Conservation (phyloP, 2,797 vertebrate species). For the Pteropus rufus region DNA sequence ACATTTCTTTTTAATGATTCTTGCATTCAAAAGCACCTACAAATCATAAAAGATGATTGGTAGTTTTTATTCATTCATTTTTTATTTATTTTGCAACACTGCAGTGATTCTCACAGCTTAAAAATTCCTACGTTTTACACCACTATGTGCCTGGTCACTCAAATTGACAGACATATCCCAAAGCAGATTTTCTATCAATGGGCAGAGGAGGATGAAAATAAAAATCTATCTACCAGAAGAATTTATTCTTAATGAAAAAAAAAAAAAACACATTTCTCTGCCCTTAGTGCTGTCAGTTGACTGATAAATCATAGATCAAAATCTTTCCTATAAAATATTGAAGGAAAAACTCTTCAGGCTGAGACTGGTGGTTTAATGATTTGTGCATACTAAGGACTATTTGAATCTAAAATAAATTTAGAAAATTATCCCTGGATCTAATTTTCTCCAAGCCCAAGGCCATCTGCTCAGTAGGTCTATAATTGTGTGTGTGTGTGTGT, state of each 20-base stretch:
- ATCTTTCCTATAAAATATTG: slow-evolving; percentile 82
- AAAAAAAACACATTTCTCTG: not conserved
- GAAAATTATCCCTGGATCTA: slow-evolving; percentile 50
- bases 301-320: slow-evolving; percentile 85
- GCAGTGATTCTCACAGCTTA: slow-evolving; percentile 50
- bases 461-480: slow-evolving; percentile 55
- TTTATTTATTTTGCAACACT: slow-evolving; percentile 23
- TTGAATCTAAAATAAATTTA: slow-evolving; percentile 78
- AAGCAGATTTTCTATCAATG: slow-evolving; percentile 34
- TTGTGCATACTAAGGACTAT: slow-evolving; percentile 74
- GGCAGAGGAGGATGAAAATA: slow-evolving; percentile 58
- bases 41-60: slow-evolving; percentile 7
- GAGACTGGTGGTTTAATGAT: slow-evolving; percentile 74
- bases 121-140: slow-evolving; percentile 62
- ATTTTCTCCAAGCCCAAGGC: slow-evolving; percentile 68
- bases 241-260: slow-evolving; percentile 77
- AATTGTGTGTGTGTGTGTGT: not conserved
- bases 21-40: not conserved
- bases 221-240: slow-evolving; percentile 67
- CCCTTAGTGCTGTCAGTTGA: slow-evolving; percentile 75
- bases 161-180: slow-evolving; percentile 65
- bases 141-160: slow-evolving; percentile 59
- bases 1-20: not conserved
- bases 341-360: slow-evolving; percentile 69
- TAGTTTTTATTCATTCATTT: slow-evolving; percentile 13